Percentiles rank a stretch among this genome's conserved stretches.
Conservation (phyloP, 2,797 vertebrate genomes). For the Nannoperca obscura region DNA sequence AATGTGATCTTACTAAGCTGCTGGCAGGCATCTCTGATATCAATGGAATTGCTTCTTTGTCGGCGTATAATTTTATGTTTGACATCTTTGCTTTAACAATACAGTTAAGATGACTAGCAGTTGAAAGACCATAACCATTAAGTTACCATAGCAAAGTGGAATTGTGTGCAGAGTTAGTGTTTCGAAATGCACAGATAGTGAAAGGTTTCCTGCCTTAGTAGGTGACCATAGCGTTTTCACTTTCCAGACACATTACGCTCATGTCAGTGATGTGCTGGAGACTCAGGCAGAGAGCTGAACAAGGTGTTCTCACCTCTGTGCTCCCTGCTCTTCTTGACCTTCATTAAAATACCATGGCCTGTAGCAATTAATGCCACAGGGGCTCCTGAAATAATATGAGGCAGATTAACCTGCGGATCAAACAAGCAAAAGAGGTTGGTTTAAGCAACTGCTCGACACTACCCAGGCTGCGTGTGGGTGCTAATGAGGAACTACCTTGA, state of each 20-base stretch:
- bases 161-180: slow-evolving; percentile 36
- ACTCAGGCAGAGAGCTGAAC: slow-evolving; percentile 55
- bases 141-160: slow-evolving; percentile 43
- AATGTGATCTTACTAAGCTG: slow-evolving; percentile 60
- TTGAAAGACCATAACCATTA: slow-evolving; percentile 35
- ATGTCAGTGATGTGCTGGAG: slow-evolving; percentile 49
- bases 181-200: slow-evolving; percentile 42
- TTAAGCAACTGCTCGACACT: slow-evolving; percentile 88
- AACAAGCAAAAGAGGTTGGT: slow-evolving; percentile 88
- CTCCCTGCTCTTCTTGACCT: slow-evolving; percentile 68
- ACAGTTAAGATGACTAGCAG: slow-evolving; percentile 25
- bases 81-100: slow-evolving; percentile 50
- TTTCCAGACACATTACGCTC: slow-evolving; percentile 61
- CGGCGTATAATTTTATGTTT: slow-evolving; percentile 20
- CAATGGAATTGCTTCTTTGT: slow-evolving; percentile 32
- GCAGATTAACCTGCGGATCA: slow-evolving; percentile 91
- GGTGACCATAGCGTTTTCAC: slow-evolving; percentile 62
- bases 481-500: slow-evolving; percentile 67
- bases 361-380: slow-evolving; percentile 87
- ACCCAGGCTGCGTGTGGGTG: slow-evolving; percentile 33
- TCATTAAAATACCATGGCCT: slow-evolving; percentile 84
- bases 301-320: slow-evolving; percentile 65
- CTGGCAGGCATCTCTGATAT: slow-evolving; percentile 49
- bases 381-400: slow-evolving; percentile 86
- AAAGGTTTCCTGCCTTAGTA: slow-evolving; percentile 35